Evolutionary conservation across 2,888 invertebrate genomes (phyloP).

Genomic region (Petrolisthes cinctipes): DNA sequence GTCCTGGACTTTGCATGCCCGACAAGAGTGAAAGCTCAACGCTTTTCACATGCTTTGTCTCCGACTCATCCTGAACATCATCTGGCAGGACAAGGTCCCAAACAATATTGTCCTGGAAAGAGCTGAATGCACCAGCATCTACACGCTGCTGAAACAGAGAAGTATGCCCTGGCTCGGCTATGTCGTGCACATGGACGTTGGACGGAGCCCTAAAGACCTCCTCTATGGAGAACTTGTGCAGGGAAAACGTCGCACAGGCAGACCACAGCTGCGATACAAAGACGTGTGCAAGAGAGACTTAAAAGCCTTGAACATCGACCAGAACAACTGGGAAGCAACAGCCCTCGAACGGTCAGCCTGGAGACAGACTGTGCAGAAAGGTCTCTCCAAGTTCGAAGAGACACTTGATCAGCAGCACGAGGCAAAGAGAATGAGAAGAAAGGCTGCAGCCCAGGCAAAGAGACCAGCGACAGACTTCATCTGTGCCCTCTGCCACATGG

Average conservation of each 20-base stretch:
- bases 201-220: slow-evolving; percentile 14
- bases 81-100: slow-evolving; percentile 7
- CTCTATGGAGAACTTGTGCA: slow-evolving; percentile 7
- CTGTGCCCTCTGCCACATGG: background rate
- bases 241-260: background rate
- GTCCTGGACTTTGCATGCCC: background rate
- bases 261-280: background rate
- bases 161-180: background rate
- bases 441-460: background rate
- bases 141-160: slow-evolving; percentile 14
- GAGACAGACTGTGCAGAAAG: background rate
- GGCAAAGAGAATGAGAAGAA: background rate
- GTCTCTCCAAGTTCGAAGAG: background rate
- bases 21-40: background rate
- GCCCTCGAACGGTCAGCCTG: background rate
- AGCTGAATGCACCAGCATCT: background rate
- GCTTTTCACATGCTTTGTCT: slow-evolving; percentile 14
- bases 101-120: slow-evolving; percentile 23
- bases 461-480: background rate
- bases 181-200: background rate
- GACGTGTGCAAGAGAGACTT: background rate
- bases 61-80: background rate
- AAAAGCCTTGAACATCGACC: background rate
- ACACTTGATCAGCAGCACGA: background rate
- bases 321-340: background rate